Conservation (phyloP, 2,797 vertebrate genomes). For the Sebastes baramenuke region DNA sequence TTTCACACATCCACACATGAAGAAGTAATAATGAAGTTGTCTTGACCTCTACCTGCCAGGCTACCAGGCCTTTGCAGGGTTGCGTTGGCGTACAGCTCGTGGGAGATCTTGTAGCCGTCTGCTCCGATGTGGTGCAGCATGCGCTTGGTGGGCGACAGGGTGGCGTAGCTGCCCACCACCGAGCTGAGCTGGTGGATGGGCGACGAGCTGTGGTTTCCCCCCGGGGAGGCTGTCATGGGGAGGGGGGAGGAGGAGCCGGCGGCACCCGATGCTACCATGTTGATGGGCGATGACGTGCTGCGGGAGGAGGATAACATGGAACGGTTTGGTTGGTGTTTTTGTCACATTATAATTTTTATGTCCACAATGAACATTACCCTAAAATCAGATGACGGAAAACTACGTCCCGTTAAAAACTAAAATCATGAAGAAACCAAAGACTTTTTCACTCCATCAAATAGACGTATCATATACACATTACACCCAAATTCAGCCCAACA, state of each 20-base stretch:
- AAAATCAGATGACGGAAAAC: neutral
- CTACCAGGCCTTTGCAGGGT: constrained; percentile 96
- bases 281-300: constrained; percentile 97
- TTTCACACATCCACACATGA: constrained; percentile 26
- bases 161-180: constrained; percentile 94
- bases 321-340: neutral
- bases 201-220: constrained; percentile 85
- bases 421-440: too few relatives aligned
- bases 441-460: too few relatives aligned
- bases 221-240: constrained; percentile 80
- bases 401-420: too few relatives aligned
- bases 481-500: neutral
- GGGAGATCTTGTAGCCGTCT: constrained; percentile 95
- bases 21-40: constrained; percentile 34
- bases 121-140: constrained; percentile 88
- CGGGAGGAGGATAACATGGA: neutral
- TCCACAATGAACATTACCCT: neutral
- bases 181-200: constrained; percentile 96
- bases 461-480: too few relatives aligned
- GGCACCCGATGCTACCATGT: constrained; percentile 86
- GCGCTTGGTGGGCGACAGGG: constrained; percentile 96
- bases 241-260: constrained; percentile 91
- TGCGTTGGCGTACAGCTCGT: constrained; percentile 95
- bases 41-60: constrained; percentile 89
- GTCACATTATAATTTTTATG: neutral